These are phyloP conservation scores for Chaenodraco wilsoni DNA, from an alignment of 2,797 vertebrate genomes.

Conservation along the genomic window DNA sequence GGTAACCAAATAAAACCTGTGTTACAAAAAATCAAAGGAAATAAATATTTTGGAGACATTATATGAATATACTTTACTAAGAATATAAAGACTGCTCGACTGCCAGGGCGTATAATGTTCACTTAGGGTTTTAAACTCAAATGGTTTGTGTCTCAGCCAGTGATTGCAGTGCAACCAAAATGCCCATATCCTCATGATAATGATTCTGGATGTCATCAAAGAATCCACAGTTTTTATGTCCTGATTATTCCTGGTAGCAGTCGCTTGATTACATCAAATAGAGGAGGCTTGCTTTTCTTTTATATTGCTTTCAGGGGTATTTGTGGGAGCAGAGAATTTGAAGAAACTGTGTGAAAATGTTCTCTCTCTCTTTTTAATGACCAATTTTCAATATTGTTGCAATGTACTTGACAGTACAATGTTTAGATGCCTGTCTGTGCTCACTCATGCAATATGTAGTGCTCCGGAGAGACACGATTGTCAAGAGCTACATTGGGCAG, in stretches of 20 bases:
- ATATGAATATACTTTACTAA: constrained; percentile 25
- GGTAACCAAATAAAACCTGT: constrained; percentile 25
- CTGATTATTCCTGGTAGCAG: constrained; percentile 47
- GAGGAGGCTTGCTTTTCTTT: constrained; percentile 29
- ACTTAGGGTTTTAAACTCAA: constrained; percentile 40
- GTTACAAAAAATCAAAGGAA: not conserved
- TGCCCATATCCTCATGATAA: constrained; percentile 39
- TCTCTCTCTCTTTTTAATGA: constrained; percentile 47
- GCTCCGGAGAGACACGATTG: constrained; percentile 55
- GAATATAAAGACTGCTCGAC: constrained; percentile 32
- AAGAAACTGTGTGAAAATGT: constrained; percentile 34
- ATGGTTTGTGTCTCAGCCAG: constrained; percentile 34
- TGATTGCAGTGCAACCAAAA: constrained; percentile 29
- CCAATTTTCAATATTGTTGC: constrained; percentile 56
- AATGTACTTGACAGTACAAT: constrained; percentile 49
- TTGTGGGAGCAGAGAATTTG: constrained; percentile 35
- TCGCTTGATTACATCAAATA: constrained; percentile 47
- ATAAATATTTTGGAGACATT: constrained; percentile 1
- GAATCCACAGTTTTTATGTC: constrained; percentile 29
- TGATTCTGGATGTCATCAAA: constrained; percentile 35
- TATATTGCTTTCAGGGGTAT: constrained; percentile 23
- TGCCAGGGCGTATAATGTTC: constrained; percentile 25
- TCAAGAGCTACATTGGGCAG: constrained; percentile 50
- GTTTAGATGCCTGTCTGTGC: constrained; percentile 57
- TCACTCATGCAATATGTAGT: constrained; percentile 61